Evolutionary conservation across 2,888 invertebrate genomes (phyloP).

Genomic region (Metallyticus violacea): DNA sequence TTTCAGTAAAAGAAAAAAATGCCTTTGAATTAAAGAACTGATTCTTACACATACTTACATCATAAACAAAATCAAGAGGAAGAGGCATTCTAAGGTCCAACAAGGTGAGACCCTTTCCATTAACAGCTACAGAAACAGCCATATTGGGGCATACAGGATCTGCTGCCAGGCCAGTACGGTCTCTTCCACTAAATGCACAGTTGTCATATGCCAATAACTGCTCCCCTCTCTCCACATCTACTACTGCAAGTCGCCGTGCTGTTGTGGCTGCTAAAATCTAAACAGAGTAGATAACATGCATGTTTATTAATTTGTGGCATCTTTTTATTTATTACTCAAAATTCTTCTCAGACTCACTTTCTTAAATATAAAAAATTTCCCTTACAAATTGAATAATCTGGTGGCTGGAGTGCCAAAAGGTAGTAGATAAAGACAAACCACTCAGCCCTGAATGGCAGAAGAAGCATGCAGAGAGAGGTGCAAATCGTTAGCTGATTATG

Average conservation of each 20-base stretch:
- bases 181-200: slow-evolving; percentile 49
- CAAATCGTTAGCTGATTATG: no score
- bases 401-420: no score
- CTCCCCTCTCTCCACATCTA: slow-evolving; percentile 51
- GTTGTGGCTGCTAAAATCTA: slow-evolving; percentile 51
- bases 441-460: no score
- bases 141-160: slow-evolving; percentile 49
- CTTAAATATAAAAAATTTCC: no score
- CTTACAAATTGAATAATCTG: no score
- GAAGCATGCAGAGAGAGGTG: no score
- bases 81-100: slow-evolving; percentile 51
- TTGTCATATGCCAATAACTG: slow-evolving; percentile 50
- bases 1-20: no score
- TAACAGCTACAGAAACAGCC: slow-evolving; percentile 50
- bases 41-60: slow-evolving; percentile 42
- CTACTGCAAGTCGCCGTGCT: slow-evolving; percentile 47
- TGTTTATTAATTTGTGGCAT: neutral
- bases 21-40: no score
- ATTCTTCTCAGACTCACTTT: neutral
- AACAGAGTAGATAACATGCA: neutral
- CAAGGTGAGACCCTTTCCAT: slow-evolving; percentile 50
- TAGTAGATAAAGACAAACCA: no score
- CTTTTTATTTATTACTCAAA: neutral
- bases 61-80: slow-evolving; percentile 50
- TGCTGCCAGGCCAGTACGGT: slow-evolving; percentile 48